Evolutionary conservation across 1,140 invertebrate species (phyloP).

Genomic region (Trichogramma pretiosum): DNA sequence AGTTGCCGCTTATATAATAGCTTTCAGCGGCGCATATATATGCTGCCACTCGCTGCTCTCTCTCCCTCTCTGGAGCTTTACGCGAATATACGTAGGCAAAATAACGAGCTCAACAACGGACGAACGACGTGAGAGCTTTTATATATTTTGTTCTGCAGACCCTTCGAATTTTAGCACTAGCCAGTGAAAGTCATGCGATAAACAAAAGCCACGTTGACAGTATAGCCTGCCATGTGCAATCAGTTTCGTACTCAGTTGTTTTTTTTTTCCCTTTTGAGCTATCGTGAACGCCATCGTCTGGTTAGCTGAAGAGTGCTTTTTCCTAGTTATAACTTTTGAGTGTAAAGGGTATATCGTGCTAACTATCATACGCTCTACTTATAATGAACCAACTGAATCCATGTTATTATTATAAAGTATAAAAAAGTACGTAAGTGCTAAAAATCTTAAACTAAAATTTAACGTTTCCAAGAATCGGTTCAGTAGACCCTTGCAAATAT

Average conservation of each 20-base stretch:
- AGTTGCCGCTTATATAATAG: constrained; percentile 41
- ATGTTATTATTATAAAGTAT: no score
- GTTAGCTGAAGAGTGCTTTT: no score
- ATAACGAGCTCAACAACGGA: constrained; percentile 19
- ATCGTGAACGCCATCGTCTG: neutral
- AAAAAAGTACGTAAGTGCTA: no score
- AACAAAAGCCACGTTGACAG: constrained; percentile 14
- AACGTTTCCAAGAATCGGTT: no score
- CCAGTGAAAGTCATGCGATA: constrained; percentile 1
- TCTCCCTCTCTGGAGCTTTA: neutral
- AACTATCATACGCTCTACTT: no score
- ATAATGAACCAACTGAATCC: no score
- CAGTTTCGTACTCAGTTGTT: neutral
- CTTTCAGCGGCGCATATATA: constrained; percentile 21
- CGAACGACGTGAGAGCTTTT: constrained; percentile 10
- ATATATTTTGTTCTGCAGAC: constrained; percentile 2
- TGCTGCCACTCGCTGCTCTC: constrained; percentile 4
- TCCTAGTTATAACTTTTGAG: no score
- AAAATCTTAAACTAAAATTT: no score
- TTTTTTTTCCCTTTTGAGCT: neutral
- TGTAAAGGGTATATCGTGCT: no score
- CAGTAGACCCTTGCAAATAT: no score
- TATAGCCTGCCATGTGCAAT: constrained; percentile 15
- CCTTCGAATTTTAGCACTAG: constrained; percentile 6
- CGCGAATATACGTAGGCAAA: constrained; percentile 1